phyloP scores from a whole-genome alignment of 2,797 vertebrate genomes.

The Smutsia gigantea region DNA sequence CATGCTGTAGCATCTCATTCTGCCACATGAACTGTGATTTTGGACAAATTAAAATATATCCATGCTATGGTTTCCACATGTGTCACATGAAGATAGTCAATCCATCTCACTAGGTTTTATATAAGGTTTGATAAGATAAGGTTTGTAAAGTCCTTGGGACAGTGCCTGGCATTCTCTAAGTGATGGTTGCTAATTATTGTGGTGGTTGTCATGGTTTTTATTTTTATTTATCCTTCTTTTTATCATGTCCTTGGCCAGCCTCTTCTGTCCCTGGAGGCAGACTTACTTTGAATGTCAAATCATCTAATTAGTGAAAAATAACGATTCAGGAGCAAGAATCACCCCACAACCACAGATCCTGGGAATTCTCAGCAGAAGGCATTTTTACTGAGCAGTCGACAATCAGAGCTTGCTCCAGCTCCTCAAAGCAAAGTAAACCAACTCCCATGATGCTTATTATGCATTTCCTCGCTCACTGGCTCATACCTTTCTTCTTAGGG shows the following conservation, averaged over 20 bases:
- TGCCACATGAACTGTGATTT: not conserved
- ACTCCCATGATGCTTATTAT: rapidly evolving
- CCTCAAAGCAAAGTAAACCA: rapidly evolving
- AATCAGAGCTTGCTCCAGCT: not conserved
- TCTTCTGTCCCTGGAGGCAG: not conserved
- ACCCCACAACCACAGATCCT: not conserved
- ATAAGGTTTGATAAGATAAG: not conserved
- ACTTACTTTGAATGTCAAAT: not conserved
- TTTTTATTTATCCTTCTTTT: not conserved
- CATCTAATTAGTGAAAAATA: not conserved
- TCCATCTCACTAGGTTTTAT: not conserved
- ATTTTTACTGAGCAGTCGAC: rapidly evolving
- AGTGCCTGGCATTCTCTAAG: rapidly evolving
- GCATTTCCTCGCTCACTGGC: not conserved
- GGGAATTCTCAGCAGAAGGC: not conserved
- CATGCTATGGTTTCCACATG: not conserved
- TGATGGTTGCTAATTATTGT: not conserved
- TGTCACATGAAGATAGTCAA: not conserved
- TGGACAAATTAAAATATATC: not conserved
- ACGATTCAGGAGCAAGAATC: not conserved
- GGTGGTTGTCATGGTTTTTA: not conserved
- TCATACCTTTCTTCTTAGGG: conserved; percentile 86
- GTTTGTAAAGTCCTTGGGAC: not conserved
- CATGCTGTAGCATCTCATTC: not conserved
- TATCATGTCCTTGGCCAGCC: not conserved